phyloP scores from a whole-genome alignment of 2,113 vertebrate genomes.

The Lipophrys pholis region DNA sequence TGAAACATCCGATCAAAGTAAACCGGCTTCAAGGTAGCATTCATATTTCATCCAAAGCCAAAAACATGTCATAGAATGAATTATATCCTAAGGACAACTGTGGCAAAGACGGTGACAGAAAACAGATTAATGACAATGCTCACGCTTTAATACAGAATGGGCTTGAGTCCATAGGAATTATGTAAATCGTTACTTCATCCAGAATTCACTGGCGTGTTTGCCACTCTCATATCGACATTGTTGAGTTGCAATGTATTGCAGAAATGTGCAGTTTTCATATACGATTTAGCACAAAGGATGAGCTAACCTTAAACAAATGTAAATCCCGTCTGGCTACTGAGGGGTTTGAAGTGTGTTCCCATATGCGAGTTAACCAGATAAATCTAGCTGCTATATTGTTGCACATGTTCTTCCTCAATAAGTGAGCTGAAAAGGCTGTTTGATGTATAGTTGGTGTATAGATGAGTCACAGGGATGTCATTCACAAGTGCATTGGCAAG shows the following conservation, averaged over 20 bases:
- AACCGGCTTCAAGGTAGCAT: neutral
- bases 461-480: no score
- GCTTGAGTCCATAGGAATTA: constrained; percentile 1
- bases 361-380: neutral
- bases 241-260: neutral
- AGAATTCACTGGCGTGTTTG: constrained; percentile 14
- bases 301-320: constrained; percentile 6
- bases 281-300: neutral
- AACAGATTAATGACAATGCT: neutral
- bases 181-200: neutral
- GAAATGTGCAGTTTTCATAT: constrained; percentile 19
- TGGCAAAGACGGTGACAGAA: constrained; percentile 3
- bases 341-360: constrained; percentile 13
- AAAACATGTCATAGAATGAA: neutral
- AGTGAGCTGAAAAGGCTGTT: neutral
- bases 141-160: neutral
- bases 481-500: no score
- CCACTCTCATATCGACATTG: neutral
- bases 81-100: neutral
- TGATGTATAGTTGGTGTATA: no score
- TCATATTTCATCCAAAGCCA: neutral
- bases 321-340: constrained; percentile 1
- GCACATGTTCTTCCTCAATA: neutral
- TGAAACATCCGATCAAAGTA: no score
- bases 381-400: neutral